These are phyloP conservation scores for Siderastrea siderea DNA, from an alignment of 92 coral and sea anemone species.

Conservation along the genomic window DNA sequence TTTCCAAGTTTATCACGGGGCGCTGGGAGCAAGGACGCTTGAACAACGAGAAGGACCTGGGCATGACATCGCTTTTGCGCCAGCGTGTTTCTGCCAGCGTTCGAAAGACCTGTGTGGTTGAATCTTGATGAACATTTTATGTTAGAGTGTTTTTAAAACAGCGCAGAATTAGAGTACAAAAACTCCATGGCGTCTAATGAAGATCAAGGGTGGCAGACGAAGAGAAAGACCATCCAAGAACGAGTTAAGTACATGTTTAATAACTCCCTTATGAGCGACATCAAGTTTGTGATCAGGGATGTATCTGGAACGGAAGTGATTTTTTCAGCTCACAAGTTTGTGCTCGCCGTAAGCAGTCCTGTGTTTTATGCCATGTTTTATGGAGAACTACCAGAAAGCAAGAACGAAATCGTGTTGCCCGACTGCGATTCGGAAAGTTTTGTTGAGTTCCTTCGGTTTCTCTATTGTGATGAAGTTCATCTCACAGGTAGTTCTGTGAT, in stretches of 20 bases:
- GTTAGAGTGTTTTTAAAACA: background rate
- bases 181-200: conserved; percentile 32
- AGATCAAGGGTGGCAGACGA: conserved; percentile 59
- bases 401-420: conserved; percentile 68
- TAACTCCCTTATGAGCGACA: conserved; percentile 71
- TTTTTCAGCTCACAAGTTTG: conserved; percentile 74
- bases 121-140: too few relatives aligned
- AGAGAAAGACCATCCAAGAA: conserved; percentile 57
- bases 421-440: conserved; percentile 75
- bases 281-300: conserved; percentile 57
- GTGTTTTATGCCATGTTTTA: conserved; percentile 81
- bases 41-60: too few relatives aligned
- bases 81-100: too few relatives aligned
- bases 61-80: too few relatives aligned
- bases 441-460: conserved; percentile 71
- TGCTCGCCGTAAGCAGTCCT: conserved; percentile 79
- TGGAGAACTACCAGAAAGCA: conserved; percentile 68
- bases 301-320: conserved; percentile 19
- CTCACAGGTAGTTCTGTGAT: conserved; percentile 60
- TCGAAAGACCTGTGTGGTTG: too few relatives aligned
- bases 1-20: too few relatives aligned
- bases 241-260: conserved; percentile 57
- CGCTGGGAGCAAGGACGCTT: too few relatives aligned
- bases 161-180: background rate
- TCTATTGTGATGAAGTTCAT: conserved; percentile 68